Percentiles rank a stretch among this genome's conserved stretches.
Evolutionary conservation across 2,888 invertebrate species (phyloP).

Genomic region (Cephus sareptanus): DNA sequence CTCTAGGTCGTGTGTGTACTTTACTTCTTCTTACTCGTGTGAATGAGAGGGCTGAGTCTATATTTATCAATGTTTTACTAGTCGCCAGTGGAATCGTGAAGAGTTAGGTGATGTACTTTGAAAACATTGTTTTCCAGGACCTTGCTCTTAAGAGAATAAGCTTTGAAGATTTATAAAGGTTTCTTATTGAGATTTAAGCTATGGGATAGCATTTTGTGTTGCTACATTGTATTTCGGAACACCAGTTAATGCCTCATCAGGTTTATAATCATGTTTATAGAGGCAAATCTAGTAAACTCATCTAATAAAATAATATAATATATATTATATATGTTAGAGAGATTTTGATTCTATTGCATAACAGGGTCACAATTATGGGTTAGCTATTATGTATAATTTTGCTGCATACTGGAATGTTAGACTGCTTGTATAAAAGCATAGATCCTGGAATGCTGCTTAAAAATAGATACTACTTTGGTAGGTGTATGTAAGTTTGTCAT

Average conservation of each 20-base stretch:
- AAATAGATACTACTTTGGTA: not conserved
- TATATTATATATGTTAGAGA: not conserved
- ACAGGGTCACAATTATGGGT: too few relatives aligned
- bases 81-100: not conserved
- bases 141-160: not conserved
- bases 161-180: not conserved
- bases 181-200: not conserved
- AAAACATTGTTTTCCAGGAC: not conserved
- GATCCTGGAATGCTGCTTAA: not conserved
- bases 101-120: not conserved
- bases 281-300: not conserved
- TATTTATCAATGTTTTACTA: not conserved
- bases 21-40: not conserved
- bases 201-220: not conserved
- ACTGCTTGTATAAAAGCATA: too few relatives aligned
- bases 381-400: too few relatives aligned
- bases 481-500: not conserved
- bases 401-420: too few relatives aligned
- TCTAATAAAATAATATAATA: not conserved
- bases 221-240: not conserved
- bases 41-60: not conserved
- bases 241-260: not conserved
- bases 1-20: slow-evolving; percentile 12
- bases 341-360: not conserved
- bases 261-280: not conserved